phyloP scores from a whole-genome alignment of 2,797 vertebrate species.

The Moxostoma hubbsi region DNA sequence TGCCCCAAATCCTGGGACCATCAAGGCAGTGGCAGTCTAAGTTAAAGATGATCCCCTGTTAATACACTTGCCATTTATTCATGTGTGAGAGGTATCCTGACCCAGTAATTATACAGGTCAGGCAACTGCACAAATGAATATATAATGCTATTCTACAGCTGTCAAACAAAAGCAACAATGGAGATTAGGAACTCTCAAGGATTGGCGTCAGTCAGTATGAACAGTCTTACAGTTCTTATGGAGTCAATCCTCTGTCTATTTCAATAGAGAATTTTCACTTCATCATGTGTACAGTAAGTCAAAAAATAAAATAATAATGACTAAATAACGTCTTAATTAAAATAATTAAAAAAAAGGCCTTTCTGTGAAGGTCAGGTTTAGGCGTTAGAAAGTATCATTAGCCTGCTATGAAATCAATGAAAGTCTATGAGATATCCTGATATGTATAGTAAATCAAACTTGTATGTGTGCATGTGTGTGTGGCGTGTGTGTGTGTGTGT shows the following conservation, averaged over 20 bases:
- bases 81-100: slow-evolving; percentile 71
- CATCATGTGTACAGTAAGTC: neutral
- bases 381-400: too few species aligned
- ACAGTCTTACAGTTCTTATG: slow-evolving; percentile 39
- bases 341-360: too few species aligned
- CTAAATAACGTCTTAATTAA: too few species aligned
- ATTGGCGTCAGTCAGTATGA: slow-evolving; percentile 42
- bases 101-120: slow-evolving; percentile 75
- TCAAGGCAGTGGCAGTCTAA: slow-evolving; percentile 66
- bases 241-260: slow-evolving; percentile 4
- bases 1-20: slow-evolving; percentile 69
- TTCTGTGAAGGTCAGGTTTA: too few species aligned
- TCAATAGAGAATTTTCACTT: slow-evolving; percentile 43
- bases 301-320: too few species aligned
- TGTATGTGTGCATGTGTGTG: too few species aligned
- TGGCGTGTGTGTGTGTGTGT: too few species aligned
- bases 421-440: too few species aligned
- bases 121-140: slow-evolving; percentile 76
- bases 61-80: slow-evolving; percentile 68
- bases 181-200: slow-evolving; percentile 45
- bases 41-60: slow-evolving; percentile 76
- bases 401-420: too few species aligned
- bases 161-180: slow-evolving; percentile 65
- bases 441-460: too few species aligned
- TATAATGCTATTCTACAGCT: slow-evolving; percentile 79